phyloP scores from a whole-genome alignment of 2,797 vertebrate species.

The Rhinoraja longicauda region DNA sequence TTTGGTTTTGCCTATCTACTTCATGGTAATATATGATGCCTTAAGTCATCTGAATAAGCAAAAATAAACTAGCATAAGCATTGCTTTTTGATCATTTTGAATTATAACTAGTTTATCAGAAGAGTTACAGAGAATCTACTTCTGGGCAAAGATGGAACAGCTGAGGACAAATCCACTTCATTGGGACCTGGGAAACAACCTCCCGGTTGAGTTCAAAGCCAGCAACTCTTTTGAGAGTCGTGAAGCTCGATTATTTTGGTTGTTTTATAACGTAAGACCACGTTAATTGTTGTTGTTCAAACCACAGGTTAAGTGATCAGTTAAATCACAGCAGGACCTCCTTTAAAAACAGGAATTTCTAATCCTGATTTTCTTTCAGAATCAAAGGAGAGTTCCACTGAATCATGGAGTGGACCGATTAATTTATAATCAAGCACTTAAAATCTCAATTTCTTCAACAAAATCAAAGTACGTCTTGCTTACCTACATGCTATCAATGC shows the following conservation, averaged over 20 bases:
- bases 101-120: neutral
- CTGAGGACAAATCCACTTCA: neutral
- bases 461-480: neutral
- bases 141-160: neutral
- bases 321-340: neutral
- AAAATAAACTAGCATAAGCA: neutral
- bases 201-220: neutral
- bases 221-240: too few relatives aligned
- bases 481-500: neutral
- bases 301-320: neutral
- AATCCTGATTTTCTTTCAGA: neutral
- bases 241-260: neutral
- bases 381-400: neutral
- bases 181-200: neutral
- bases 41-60: conserved; percentile 21
- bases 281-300: neutral
- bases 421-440: neutral
- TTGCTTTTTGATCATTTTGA: neutral
- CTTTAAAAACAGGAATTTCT: neutral
- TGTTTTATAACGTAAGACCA: neutral
- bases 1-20: neutral
- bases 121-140: neutral
- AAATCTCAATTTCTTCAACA: neutral
- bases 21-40: conserved; percentile 6
- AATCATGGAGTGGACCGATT: neutral